These are phyloP conservation scores for Hypselothyrea guttata DNA, from an alignment of 2,888 invertebrate genomes.

Conservation along the genomic window DNA sequence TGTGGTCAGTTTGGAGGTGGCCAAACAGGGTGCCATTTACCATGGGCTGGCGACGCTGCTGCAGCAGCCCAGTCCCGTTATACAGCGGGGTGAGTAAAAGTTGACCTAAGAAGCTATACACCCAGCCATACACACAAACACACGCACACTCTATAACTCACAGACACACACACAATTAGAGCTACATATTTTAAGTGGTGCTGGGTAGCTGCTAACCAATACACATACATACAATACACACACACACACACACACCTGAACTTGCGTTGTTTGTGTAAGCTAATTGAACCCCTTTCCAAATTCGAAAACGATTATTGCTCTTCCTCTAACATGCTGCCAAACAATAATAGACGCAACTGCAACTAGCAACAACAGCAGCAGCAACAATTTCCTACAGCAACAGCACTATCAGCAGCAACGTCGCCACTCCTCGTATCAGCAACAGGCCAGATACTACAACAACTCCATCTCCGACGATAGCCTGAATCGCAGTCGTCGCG, in stretches of 20 bases:
- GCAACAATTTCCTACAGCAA: conserved; percentile 22
- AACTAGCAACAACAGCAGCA: conserved; percentile 7
- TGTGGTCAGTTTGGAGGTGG: conserved; percentile 96
- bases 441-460: conserved; percentile 64
- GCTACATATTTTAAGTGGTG: conserved; percentile 45
- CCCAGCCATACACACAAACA: conserved; percentile 36
- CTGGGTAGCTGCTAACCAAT: conserved; percentile 64
- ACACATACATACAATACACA: conserved; percentile 28
- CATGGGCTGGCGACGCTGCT: conserved; percentile 97
- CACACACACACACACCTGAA: conserved; percentile 24
- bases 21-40: conserved; percentile 98
- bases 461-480: conserved; percentile 82
- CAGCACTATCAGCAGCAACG: conserved; percentile 62
- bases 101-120: conserved; percentile 14
- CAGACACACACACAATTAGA: conserved; percentile 36
- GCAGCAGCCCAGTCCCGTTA: conserved; percentile 94
- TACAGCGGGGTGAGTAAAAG: conserved; percentile 86
- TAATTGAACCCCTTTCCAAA: conserved; percentile 39
- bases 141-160: conserved; percentile 20
- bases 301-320: conserved; percentile 32
- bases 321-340: conserved; percentile 24
- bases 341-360: conserved; percentile 13
- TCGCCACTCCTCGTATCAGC: conserved; percentile 70
- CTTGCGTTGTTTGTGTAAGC: conserved; percentile 52
- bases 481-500: conserved; percentile 77